Evolutionary conservation across 2,797 vertebrate species (phyloP), one percentile per base, ranked within the genome.

Genomic region (Coreius guichenoti): DNA sequence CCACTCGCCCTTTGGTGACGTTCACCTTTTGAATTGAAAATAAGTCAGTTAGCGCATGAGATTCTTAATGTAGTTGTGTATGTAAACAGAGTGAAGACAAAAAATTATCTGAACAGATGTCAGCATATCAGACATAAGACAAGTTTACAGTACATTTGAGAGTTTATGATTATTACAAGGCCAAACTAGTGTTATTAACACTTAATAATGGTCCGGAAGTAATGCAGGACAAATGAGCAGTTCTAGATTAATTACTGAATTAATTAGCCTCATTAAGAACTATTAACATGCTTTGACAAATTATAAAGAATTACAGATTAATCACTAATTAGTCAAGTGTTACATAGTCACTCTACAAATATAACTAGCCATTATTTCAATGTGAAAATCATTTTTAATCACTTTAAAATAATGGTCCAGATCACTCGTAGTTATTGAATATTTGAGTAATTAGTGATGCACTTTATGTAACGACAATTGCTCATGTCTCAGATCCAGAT

Each of bases 11-110:
- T 11, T 21, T 69, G 21, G 36, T 7, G 36, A 70, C 23, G 7
- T 49, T 49, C 45, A 73, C 45, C 26, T 49, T 74, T 74, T 74
- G 45, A 74, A 12, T 12, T 19, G 70, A 29, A 72, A 72, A 73
- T 47, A 29, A 29, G 4, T 11, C 23, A 2, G 3, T 47, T 47
- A 72, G 9, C 7, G 68, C 39, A 16, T 45, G 23, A 16, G 16
- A 49, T 73, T 73, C 8, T 1, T 49, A 29, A 29, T 29, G 4
- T 19, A 19, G 7, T 17, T 29, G 36, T 70, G 6, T 14, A 2
- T 70, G 1, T 43, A 69, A 39, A 69, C 8, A 67, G 33, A 23
- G 19, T 39, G 11, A 68, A 39, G 67, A 33, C 29, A 33, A 67
- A 33, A 3, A n/a, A 61, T 61, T 26, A 14, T 2, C 12, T 63